Evolutionary conservation across 1,140 invertebrate species (phyloP).

Genomic region (Papilio polyxenes): DNA sequence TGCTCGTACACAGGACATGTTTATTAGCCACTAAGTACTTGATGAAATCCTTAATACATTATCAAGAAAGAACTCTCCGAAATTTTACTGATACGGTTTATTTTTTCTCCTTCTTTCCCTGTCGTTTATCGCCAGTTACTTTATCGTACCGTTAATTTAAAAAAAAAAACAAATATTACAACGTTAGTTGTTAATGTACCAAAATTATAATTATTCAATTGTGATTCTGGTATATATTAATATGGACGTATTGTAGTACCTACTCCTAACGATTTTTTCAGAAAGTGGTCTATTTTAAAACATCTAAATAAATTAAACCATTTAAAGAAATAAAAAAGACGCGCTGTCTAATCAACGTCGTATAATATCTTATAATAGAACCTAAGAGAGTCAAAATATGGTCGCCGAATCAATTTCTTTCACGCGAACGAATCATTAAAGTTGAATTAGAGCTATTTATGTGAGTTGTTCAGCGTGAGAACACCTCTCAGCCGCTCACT

Average conservation of each 20-base stretch:
- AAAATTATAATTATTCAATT: too few relatives aligned
- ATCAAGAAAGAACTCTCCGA: neutral
- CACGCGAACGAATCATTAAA: slow-evolving; percentile 76
- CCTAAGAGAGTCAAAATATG: slow-evolving; percentile 61
- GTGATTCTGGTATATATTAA: neutral
- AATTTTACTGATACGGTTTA: neutral
- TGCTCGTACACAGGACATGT: neutral
- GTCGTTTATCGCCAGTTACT: neutral
- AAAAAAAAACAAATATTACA: too few relatives aligned
- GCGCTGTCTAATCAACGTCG: slow-evolving; percentile 39
- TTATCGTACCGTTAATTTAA: neutral
- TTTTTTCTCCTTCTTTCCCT: neutral
- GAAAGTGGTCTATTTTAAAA: slow-evolving; percentile 5
- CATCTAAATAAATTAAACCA: slow-evolving; percentile 14
- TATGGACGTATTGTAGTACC: neutral
- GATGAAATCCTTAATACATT: neutral
- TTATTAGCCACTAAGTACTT: neutral
- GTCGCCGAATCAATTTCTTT: slow-evolving; percentile 77
- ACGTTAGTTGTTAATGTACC: too few relatives aligned
- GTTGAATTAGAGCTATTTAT: slow-evolving; percentile 71
- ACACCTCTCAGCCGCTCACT: slow-evolving; percentile 55
- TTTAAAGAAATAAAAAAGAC: slow-evolving; percentile 44
- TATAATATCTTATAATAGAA: slow-evolving; percentile 49
- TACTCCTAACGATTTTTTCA: neutral
- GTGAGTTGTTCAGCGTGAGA: slow-evolving; percentile 69